Evolutionary conservation across 2,888 invertebrate species (phyloP).

Genomic region (Hirtodrosophila alboralis): DNA sequence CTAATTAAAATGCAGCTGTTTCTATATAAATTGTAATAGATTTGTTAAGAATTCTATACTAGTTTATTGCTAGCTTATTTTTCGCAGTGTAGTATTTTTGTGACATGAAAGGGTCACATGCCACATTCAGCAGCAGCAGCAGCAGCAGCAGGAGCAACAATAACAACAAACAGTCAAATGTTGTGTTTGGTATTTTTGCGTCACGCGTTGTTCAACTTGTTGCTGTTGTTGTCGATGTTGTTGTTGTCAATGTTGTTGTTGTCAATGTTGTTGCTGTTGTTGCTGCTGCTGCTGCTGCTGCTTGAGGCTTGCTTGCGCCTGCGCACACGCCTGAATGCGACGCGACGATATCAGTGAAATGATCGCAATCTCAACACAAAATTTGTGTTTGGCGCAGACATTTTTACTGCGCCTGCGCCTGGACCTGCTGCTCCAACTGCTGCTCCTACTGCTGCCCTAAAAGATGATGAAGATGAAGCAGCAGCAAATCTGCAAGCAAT

Average conservation of each 20-base stretch:
- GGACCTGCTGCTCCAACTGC: no score
- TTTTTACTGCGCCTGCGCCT: constrained; percentile 66
- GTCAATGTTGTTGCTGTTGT: constrained; percentile 24
- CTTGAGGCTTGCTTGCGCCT: constrained; percentile 63
- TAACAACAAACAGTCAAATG: constrained; percentile 60
- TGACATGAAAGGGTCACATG: constrained; percentile 67
- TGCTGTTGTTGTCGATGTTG: constrained; percentile 23
- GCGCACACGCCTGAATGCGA: constrained; percentile 78
- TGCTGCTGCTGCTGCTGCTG: constrained; percentile 16
- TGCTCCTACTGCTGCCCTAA: constrained; percentile 42
- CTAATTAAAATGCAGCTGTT: no score
- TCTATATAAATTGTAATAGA: no score
- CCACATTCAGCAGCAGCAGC: constrained; percentile 52
- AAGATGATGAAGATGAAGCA: constrained; percentile 77
- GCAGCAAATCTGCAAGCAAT: constrained; percentile 72
- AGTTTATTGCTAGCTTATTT: constrained; percentile 19
- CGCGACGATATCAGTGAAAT: constrained; percentile 74
- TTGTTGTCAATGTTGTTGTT: no score
- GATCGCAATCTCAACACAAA: constrained; percentile 79
- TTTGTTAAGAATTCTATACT: no score
- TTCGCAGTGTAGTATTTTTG: constrained; percentile 45
- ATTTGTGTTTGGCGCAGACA: constrained; percentile 79
- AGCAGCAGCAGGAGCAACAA: constrained; percentile 25
- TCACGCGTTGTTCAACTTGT: constrained; percentile 76
- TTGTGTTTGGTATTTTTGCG: constrained; percentile 79